Evolutionary conservation across 1,140 invertebrate genomes (phyloP), one percentile per base, ranked within the genome.

Genomic region (Asbolus verrucosus): DNA sequence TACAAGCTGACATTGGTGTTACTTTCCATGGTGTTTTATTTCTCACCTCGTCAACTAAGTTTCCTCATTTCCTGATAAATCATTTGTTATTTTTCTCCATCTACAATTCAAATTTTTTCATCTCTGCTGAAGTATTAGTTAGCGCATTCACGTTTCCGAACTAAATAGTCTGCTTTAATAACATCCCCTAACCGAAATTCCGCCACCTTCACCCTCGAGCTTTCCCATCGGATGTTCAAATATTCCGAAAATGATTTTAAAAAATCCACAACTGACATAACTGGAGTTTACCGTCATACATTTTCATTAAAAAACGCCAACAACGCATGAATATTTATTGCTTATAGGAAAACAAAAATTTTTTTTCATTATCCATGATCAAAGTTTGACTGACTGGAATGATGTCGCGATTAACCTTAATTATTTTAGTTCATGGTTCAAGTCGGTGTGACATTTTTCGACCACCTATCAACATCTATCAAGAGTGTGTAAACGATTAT

Each of bases 261-360:
- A 30, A 30, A 36, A 36, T 54, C 46, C 46, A 24, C 46, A 54
- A 27, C 27, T 54, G 46, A 54, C 46, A 31, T 15, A 54, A 8
- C 33, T n/a, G 11, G 33, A 36, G 5, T 36, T 8, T 36, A 3
- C 46, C 19, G 18, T 54, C 46, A 54, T 54, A 27, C 46, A 30
- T 54, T 54, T 54, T 54, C 46, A 54, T 54, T n/a, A 46, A 54
- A 54, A 54, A 54, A 54, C 43, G 8, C 1, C 46, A 54, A 36
- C 33, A 36, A 36, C 11, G 5, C 46, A 54, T 54, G 46, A 54
- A 54, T 54, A 54, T 54, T 54, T 54, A 54, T 27, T 13, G 21
- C 19, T 6, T 3, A 27, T 54, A 9, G 11, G 21, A 27, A 54
- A 54, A 54, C 24, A 27, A 24, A n/a, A 13, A 54, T 54, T 54